These are phyloP conservation scores for Tetramorium parvispinum DNA, from an alignment of 1,140 invertebrate species.

Conservation along the genomic window DNA sequence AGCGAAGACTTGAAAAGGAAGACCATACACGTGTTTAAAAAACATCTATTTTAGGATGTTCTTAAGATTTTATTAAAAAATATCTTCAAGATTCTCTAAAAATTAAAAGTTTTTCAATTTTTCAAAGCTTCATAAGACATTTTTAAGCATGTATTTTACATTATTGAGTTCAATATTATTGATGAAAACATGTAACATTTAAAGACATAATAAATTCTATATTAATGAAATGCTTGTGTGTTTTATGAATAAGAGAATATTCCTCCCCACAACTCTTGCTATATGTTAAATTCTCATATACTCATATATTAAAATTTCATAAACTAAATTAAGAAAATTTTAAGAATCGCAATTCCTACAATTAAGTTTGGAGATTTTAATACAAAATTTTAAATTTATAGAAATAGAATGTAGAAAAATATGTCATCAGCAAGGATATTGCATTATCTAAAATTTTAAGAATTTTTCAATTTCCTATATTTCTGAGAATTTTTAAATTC, in stretches of 20 bases:
- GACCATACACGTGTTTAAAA: neutral
- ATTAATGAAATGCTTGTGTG: neutral
- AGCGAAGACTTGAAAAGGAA: neutral
- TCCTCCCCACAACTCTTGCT: neutral
- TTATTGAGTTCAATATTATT: neutral
- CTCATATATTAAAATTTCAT: too few relatives aligned
- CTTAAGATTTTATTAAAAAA: neutral
- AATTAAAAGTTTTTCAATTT: neutral
- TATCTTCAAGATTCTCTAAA: neutral
- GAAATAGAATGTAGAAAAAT: neutral
- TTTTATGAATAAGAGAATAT: neutral
- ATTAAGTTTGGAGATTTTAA: neutral
- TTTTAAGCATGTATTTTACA: neutral
- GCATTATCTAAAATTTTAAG: neutral
- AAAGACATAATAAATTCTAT: neutral
- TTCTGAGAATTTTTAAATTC: neutral
- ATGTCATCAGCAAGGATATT: neutral
- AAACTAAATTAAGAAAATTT: neutral
- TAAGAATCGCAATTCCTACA: neutral
- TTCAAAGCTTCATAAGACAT: too few relatives aligned
- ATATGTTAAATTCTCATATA: neutral
- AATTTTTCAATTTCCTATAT: neutral
- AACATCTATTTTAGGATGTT: neutral
- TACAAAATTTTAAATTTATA: neutral
- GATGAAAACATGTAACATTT: neutral